These are phyloP conservation scores for Xylophagus ater DNA, from an alignment of 2,888 invertebrate genomes.

Conservation along the genomic window DNA sequence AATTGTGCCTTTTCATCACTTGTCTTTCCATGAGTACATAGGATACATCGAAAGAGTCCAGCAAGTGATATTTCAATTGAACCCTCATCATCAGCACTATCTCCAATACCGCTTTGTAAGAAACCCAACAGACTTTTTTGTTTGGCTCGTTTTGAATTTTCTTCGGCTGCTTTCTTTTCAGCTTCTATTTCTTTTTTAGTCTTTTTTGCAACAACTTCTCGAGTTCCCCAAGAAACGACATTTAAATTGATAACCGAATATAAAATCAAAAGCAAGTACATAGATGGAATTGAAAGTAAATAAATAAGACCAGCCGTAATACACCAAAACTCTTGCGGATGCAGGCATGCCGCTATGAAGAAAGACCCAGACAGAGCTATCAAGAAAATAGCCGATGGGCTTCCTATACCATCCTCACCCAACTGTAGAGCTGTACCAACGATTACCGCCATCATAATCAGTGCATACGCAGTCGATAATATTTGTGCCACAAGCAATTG, in stretches of 20 bases:
- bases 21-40: slow-evolving; percentile 82
- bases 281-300: slow-evolving; percentile 88
- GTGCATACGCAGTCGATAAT: slow-evolving; percentile 88
- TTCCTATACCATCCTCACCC: slow-evolving; percentile 93
- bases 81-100: slow-evolving; percentile 69
- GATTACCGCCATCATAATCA: slow-evolving; percentile 99
- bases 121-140: slow-evolving; percentile 74
- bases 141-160: slow-evolving; percentile 68
- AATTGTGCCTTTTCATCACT: slow-evolving; percentile 79
- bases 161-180: slow-evolving; percentile 73
- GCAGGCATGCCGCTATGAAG: slow-evolving; percentile 91
- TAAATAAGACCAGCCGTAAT: slow-evolving; percentile 86
- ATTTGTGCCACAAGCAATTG: slow-evolving; percentile 92
- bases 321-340: slow-evolving; percentile 97
- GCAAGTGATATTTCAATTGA: slow-evolving; percentile 83
- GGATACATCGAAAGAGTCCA: slow-evolving; percentile 78
- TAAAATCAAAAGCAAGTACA: slow-evolving; percentile 90
- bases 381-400: slow-evolving; percentile 96
- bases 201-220: slow-evolving; percentile 85
- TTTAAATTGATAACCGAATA: slow-evolving; percentile 94
- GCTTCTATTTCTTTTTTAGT: slow-evolving; percentile 87
- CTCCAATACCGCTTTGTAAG: slow-evolving; percentile 58
- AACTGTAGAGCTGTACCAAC: slow-evolving; percentile 96
- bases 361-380: slow-evolving; percentile 88
- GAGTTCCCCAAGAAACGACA: slow-evolving; percentile 93